A percentile compares a stretch with the other conserved stretches of the same genome.
Evolutionary conservation across 2,797 vertebrate genomes (phyloP).

Genomic region (Erethizon dorsatum): DNA sequence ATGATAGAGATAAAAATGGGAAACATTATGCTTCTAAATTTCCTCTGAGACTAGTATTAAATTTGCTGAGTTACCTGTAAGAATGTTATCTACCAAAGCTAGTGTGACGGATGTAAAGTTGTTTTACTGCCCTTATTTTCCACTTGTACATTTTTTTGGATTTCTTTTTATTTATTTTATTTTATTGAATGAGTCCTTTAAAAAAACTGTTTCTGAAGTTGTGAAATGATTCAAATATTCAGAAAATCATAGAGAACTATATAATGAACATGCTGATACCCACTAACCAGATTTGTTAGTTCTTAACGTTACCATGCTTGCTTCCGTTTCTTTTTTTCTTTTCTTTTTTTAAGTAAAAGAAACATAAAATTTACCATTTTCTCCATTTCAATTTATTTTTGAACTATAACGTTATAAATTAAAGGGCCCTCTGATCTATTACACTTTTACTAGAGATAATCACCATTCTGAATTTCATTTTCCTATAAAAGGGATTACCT

Average conservation of each 20-base stretch:
- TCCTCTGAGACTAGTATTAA: neutral
- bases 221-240: constrained; percentile 18
- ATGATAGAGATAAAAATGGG: neutral
- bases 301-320: neutral
- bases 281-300: neutral
- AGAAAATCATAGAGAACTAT: neutral
- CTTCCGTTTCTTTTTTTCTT: neutral
- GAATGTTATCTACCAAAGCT: neutral
- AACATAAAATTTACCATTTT: neutral
- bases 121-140: neutral
- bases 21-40: neutral
- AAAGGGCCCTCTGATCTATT: neutral
- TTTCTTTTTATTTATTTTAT: constrained; percentile 50
- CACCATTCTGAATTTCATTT: neutral
- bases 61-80: neutral
- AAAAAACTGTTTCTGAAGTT: neutral
- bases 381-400: neutral
- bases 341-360: neutral
- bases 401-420: neutral
- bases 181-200: neutral
- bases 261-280: neutral
- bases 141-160: neutral
- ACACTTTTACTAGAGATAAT: neutral
- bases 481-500: neutral
- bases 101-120: neutral